Conservation (phyloP, 1,140 invertebrate species). For the Diploscapter pachys region DNA sequence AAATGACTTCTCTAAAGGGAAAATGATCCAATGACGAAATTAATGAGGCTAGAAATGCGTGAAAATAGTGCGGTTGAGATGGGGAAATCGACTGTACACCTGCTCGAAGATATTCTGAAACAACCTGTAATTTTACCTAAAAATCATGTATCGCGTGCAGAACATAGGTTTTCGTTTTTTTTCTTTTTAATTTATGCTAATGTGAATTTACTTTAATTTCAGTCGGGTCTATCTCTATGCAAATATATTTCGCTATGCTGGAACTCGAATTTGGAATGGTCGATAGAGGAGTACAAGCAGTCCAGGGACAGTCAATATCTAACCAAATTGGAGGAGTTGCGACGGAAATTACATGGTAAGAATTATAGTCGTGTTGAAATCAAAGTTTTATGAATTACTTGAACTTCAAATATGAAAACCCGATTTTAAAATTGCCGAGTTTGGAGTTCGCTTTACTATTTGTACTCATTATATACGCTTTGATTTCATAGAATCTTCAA, state of each 20-base stretch:
- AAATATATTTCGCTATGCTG: slow-evolving; percentile 37
- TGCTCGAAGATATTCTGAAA: background rate
- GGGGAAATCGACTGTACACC: background rate
- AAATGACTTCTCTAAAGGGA: too few relatives aligned
- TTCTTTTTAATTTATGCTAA: slow-evolving; percentile 11
- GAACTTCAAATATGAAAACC: too few relatives aligned
- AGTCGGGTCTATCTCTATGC: slow-evolving; percentile 38
- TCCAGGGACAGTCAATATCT: slow-evolving; percentile 38
- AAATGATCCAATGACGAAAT: too few relatives aligned
- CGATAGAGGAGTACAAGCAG: slow-evolving; percentile 40
- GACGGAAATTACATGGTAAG: slow-evolving; percentile 35
- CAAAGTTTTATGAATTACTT: too few relatives aligned
- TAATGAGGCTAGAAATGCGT: too few relatives aligned
- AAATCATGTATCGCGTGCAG: slow-evolving; percentile 2
- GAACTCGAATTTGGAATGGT: slow-evolving; percentile 39
- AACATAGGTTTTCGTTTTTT: background rate
- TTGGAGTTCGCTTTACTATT: too few relatives aligned
- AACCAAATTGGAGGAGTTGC: slow-evolving; percentile 35
- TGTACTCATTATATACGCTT: too few relatives aligned
- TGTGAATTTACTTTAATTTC: slow-evolving; percentile 2
- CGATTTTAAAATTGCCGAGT: too few relatives aligned
- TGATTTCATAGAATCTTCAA: too few relatives aligned
- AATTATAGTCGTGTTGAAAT: background rate
- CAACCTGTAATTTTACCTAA: slow-evolving; percentile 1
- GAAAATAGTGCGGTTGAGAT: too few relatives aligned